A percentile compares a stretch with the other conserved stretches of the same genome.
Conservation (phyloP, 1,140 invertebrate species). For the Apis laboriosa region DNA sequence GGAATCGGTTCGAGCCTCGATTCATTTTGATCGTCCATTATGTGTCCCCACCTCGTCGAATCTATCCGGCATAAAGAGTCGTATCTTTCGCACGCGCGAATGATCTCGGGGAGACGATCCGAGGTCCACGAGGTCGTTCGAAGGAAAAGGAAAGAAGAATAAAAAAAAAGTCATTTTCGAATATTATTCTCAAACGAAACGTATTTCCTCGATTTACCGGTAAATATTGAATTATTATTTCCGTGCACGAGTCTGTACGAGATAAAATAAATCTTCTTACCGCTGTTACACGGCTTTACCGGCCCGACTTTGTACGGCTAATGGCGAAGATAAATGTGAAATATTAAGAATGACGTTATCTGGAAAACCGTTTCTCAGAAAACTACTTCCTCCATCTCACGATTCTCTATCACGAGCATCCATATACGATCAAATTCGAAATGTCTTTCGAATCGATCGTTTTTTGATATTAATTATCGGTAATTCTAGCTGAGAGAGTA, state of each 20-base stretch:
- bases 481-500: too few species aligned
- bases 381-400: too few species aligned
- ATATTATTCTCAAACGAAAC: not conserved
- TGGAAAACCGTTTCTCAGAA: not conserved
- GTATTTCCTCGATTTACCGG: not conserved
- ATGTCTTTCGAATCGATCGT: too few species aligned
- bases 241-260: constrained; percentile 1
- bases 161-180: too few species aligned
- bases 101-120: too few species aligned
- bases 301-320: constrained; percentile 1
- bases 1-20: constrained; percentile 7
- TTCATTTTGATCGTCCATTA: constrained; percentile 17
- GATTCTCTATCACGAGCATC: too few species aligned
- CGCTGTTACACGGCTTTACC: not conserved
- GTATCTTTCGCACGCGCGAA: too few species aligned
- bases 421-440: too few species aligned
- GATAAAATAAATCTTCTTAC: constrained; percentile 17
- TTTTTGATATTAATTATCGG: too few species aligned
- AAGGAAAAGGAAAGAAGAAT: too few species aligned
- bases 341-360: constrained; percentile 21
- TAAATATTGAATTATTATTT: constrained; percentile 5
- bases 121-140: not conserved
- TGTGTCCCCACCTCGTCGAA: not conserved
- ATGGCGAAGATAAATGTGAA: constrained; percentile 12
- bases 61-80: not conserved